These are phyloP conservation scores for Tragelaphus scriptus DNA, from an alignment of 2,113 vertebrate genomes.

Conservation along the genomic window DNA sequence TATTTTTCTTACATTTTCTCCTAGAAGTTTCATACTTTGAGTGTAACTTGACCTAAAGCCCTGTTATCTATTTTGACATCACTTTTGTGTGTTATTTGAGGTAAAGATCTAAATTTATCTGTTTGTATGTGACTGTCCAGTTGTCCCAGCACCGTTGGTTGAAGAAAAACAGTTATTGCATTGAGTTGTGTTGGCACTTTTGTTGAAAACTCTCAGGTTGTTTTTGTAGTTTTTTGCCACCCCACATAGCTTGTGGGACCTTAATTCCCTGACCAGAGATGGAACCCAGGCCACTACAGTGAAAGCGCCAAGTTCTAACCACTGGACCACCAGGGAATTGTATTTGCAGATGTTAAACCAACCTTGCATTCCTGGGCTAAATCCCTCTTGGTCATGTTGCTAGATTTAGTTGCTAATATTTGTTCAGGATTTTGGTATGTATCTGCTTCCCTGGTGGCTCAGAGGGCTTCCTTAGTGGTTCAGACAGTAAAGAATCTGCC, in stretches of 20 bases:
- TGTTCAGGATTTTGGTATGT: not conserved
- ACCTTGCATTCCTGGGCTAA: not conserved
- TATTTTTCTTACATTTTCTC: not conserved
- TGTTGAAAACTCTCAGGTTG: not conserved
- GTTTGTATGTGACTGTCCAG: not conserved
- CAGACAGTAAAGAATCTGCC: not conserved
- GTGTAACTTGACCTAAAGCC: not conserved
- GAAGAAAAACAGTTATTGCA: not conserved
- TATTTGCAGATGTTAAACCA: not conserved
- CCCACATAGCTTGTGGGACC: not conserved
- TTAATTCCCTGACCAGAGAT: not conserved
- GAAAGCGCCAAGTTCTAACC: not conserved
- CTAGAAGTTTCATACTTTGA: not conserved
- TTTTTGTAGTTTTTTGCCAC: not conserved
- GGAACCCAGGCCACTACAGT: not conserved
- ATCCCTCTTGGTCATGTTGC: not conserved
- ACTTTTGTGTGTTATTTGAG: not conserved
- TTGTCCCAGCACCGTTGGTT: not conserved
- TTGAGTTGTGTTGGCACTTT: not conserved
- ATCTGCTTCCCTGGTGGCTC: not conserved
- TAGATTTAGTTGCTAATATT: not conserved
- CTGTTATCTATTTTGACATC: not conserved
- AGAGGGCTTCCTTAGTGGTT: not conserved
- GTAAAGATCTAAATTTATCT: not conserved
- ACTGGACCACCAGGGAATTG: not conserved